Base-by-base conservation (phyloP, 2,797 vertebrate species). In the Hirundo rustica region DNA sequence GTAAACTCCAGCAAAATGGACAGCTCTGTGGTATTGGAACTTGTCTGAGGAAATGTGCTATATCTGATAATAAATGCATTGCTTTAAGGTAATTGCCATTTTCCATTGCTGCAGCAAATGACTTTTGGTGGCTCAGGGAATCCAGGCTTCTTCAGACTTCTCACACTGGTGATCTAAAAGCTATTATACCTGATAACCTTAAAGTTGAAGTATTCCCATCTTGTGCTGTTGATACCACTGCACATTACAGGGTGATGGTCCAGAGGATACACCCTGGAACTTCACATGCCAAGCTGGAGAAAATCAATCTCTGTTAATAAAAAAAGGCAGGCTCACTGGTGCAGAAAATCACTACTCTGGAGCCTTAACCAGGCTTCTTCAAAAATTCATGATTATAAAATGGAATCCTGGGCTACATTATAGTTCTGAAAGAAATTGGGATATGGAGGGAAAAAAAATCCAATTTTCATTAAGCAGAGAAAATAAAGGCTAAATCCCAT, bases 231-330 rank as follows among this genome's bases (percentile, higher is more conserved):
- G 88, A 66, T 70, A 85, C 36, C 77, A 17, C 64, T 94, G 86
- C 76, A 81, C 58, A 8, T 71, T 71, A 53, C 50, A 55, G 77
- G 68, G 57, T 72, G 93, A 51, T 76, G 60, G 67, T 86, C 61
- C 86, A 76, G 66, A 85, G 94, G 86, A 83, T 89, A 47, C 58
- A 85, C 74, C 87, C 81, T 84, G 62, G 32, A 89, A 89, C 81
- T 66, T 70, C 93, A 72, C 86, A 34, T 93, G 90, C 88, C 89
- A 57, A 47, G 80, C 66, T 86, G 81, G 42, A 76, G 90, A 92
- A 96, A 94, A 96, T 96, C 95, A 85, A 91, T 95, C 93, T 89
- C 86, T 55, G 81, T 78, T 95, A 93, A 96, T 97, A 72, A 73
- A 88, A 85, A 90, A 92, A 85, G 75, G 85, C 86, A 93, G 84